These are phyloP conservation scores for Pogonocichla stellata DNA, from an alignment of 2,113 vertebrate species.

Conservation along the genomic window DNA sequence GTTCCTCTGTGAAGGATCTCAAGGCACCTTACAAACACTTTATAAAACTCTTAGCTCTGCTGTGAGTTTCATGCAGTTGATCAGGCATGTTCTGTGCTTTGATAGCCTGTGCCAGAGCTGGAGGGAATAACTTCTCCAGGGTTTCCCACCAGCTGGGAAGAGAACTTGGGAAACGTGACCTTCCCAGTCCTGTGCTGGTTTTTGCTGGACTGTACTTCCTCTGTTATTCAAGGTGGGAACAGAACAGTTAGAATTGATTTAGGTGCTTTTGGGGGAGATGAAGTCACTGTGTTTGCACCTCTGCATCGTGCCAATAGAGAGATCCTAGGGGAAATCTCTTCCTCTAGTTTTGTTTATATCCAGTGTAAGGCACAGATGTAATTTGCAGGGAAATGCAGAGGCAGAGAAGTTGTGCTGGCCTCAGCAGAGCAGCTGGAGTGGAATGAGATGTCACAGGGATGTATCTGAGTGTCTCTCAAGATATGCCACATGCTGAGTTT, in stretches of 20 bases:
- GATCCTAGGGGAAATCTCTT: slow-evolving; percentile 65
- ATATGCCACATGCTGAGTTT: neutral
- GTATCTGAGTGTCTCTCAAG: neutral
- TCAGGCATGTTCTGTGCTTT: neutral
- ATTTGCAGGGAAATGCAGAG: slow-evolving; percentile 56
- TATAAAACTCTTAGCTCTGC: neutral
- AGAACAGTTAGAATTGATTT: slow-evolving; percentile 11
- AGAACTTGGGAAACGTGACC: slow-evolving; percentile 27
- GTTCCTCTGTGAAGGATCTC: neutral
- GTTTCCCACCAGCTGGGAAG: slow-evolving; percentile 5
- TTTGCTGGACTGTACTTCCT: slow-evolving; percentile 25
- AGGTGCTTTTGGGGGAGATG: slow-evolving; percentile 60
- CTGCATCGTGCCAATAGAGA: slow-evolving; percentile 12
- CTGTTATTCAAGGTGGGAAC: slow-evolving; percentile 60
- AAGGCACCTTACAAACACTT: neutral
- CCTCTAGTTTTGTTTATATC: slow-evolving; percentile 51
- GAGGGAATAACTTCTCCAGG: neutral
- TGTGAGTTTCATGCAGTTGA: neutral
- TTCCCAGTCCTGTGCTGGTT: neutral
- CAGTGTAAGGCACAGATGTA: slow-evolving; percentile 39
- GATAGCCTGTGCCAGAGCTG: neutral
- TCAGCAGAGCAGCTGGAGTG: slow-evolving; percentile 29
- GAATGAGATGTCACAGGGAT: slow-evolving; percentile 47
- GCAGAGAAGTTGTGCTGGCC: slow-evolving; percentile 45
- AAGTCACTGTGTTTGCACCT: slow-evolving; percentile 57